Conservation (phyloP, 1,140 invertebrate species). For the Heterodera schachtii region DNA sequence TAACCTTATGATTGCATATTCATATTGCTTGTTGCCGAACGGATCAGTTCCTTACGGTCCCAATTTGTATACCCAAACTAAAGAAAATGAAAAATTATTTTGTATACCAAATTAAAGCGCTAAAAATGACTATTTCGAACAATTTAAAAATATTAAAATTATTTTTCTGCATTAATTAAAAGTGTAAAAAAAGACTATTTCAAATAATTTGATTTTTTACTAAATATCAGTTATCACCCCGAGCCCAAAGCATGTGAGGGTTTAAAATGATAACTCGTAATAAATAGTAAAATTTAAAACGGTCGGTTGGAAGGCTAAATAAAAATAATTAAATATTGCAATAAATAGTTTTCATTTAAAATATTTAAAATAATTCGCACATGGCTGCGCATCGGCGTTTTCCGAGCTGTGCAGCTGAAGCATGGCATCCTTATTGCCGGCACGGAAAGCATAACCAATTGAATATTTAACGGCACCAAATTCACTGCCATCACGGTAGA, state of each 20-base stretch:
- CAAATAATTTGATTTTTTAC: too few relatives aligned
- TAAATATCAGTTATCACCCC: too few relatives aligned
- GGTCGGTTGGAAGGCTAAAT: too few relatives aligned
- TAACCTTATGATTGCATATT: constrained; percentile 63
- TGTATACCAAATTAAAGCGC: too few relatives aligned
- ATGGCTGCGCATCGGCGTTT: constrained; percentile 63
- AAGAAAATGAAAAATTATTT: not conserved
- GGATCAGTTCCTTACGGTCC: constrained; percentile 65
- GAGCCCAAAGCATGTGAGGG: too few relatives aligned
- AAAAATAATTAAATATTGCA: too few relatives aligned
- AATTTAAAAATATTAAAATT: too few relatives aligned
- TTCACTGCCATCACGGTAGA: constrained; percentile 64
- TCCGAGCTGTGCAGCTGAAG: constrained; percentile 64
- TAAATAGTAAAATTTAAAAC: too few relatives aligned
- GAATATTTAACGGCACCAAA: constrained; percentile 63
- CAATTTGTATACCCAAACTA: constrained; percentile 66
- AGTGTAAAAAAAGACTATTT: too few relatives aligned
- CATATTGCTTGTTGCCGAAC: constrained; percentile 65
- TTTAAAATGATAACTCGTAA: too few relatives aligned
- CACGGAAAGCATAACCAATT: constrained; percentile 65
- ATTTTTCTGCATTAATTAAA: too few relatives aligned
- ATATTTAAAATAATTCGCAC: constrained; percentile 45
- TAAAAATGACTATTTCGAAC: too few relatives aligned
- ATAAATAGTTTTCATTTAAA: not conserved
- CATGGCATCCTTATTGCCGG: constrained; percentile 66